These are phyloP conservation scores for Zalophus californianus DNA, from an alignment of 2,797 vertebrate species.

Conservation along the genomic window DNA sequence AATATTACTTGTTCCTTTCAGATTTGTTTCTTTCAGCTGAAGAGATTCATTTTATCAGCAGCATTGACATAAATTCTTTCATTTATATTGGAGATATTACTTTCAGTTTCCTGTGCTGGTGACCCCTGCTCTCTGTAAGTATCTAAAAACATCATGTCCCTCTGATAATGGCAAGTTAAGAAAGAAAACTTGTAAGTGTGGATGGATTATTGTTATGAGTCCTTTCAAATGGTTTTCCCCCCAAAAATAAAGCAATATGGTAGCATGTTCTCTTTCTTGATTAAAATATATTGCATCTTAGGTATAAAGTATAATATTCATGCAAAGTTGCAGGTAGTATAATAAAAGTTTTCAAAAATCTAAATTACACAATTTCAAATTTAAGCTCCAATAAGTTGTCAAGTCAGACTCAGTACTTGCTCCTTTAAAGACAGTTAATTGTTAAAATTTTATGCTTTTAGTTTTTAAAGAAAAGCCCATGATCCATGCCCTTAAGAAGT, in stretches of 20 bases:
- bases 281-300: not conserved
- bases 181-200: not conserved
- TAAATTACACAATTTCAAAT: not conserved
- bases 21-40: constrained; percentile 45
- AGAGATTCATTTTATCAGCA: not conserved
- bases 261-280: not conserved
- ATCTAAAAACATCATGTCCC: not conserved
- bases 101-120: not conserved
- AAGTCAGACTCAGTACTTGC: not conserved
- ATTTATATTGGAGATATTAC: not conserved
- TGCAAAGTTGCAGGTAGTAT: not conserved
- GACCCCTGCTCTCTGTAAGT: not conserved
- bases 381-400: not conserved
- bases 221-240: not conserved
- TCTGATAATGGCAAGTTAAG: not conserved
- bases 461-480: not conserved
- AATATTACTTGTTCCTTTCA: not conserved
- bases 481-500: not conserved
- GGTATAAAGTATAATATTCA: not conserved
- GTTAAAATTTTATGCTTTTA: not conserved
- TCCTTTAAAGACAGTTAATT: constrained; percentile 17
- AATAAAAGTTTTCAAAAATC: constrained; percentile 19
- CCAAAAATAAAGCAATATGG: not conserved
- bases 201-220: not conserved
- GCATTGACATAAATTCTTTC: not conserved